phyloP scores from a whole-genome alignment of 2,888 invertebrate species.

The Zygogramma bicolorata region DNA sequence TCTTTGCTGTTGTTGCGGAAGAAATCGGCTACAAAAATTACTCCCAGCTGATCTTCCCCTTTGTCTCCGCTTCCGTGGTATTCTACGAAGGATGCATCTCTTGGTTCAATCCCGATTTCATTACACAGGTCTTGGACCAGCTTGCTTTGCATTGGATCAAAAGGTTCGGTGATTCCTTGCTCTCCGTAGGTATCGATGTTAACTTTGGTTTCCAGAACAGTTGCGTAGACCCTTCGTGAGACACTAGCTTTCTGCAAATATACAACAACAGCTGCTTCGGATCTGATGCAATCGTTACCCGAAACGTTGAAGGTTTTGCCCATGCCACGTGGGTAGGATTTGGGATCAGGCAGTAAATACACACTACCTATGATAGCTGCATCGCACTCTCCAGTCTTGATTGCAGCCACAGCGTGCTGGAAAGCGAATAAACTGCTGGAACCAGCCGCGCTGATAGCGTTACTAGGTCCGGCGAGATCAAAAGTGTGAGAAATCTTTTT shows the following conservation, averaged over 20 bases:
- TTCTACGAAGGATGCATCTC: conserved; percentile 91
- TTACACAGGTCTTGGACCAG: conserved; percentile 88
- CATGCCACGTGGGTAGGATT: conserved; percentile 83
- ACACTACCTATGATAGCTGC: conserved; percentile 95
- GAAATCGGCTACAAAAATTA: conserved; percentile 92
- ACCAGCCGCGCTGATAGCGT: conserved; percentile 96
- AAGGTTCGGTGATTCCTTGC: conserved; percentile 83
- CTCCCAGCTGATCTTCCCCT: conserved; percentile 97
- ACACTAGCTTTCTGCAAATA: conserved; percentile 83
- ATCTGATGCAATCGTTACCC: conserved; percentile 91
- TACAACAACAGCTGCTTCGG: conserved; percentile 75
- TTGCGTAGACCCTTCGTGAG: conserved; percentile 87
- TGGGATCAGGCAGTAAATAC: conserved; percentile 91
- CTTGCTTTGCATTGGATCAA: conserved; percentile 83
- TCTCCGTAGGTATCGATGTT: conserved; percentile 95
- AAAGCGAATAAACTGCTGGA: conserved; percentile 94
- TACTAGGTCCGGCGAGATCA: conserved; percentile 95
- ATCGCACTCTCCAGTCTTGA: conserved; percentile 92
- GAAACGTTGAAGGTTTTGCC: conserved; percentile 96
- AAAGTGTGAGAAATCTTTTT: conserved; percentile 96
- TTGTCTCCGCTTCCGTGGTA: conserved; percentile 99
- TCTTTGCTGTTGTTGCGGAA: conserved; percentile 85
- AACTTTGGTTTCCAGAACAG: conserved; percentile 87
- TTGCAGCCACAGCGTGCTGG: conserved; percentile 85
- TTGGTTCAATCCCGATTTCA: conserved; percentile 85